Evolutionary conservation across 2,888 invertebrate species (phyloP).

Genomic region (Congeria kusceri): DNA sequence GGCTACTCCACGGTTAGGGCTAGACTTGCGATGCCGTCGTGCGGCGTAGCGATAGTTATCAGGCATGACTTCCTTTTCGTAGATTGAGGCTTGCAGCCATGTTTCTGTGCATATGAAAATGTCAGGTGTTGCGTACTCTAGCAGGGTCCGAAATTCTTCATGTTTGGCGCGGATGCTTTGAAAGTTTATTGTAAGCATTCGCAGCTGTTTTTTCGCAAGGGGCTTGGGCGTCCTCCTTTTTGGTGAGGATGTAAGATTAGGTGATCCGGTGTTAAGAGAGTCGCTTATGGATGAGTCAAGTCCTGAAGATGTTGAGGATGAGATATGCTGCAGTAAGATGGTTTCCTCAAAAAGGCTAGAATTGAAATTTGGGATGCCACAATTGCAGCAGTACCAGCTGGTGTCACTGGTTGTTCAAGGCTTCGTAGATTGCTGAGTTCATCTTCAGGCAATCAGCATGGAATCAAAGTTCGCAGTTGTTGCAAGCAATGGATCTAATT

Average conservation of each 20-base stretch:
- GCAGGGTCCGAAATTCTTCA: background rate
- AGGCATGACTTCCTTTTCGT: background rate
- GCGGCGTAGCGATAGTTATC: background rate
- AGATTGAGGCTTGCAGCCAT: background rate
- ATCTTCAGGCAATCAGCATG: background rate
- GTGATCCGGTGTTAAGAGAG: background rate
- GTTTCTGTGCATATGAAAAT: background rate
- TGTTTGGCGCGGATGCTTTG: background rate
- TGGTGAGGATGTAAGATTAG: background rate
- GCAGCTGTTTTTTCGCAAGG: background rate
- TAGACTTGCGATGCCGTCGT: background rate
- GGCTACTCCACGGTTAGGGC: slow-evolving; percentile 1
- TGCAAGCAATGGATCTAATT: background rate
- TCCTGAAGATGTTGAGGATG: background rate
- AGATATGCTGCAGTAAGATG: background rate
- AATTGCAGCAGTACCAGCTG: background rate
- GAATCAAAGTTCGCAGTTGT: background rate
- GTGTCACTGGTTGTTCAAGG: background rate
- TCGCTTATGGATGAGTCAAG: background rate
- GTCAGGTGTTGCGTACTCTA: background rate
- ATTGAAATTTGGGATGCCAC: background rate
- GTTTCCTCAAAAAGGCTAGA: background rate
- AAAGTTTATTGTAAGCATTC: background rate
- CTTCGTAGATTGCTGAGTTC: background rate
- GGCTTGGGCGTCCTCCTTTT: background rate